These are phyloP conservation scores for Drosophila silvestris DNA, from an alignment of 2,888 invertebrate species.

Conservation along the genomic window DNA sequence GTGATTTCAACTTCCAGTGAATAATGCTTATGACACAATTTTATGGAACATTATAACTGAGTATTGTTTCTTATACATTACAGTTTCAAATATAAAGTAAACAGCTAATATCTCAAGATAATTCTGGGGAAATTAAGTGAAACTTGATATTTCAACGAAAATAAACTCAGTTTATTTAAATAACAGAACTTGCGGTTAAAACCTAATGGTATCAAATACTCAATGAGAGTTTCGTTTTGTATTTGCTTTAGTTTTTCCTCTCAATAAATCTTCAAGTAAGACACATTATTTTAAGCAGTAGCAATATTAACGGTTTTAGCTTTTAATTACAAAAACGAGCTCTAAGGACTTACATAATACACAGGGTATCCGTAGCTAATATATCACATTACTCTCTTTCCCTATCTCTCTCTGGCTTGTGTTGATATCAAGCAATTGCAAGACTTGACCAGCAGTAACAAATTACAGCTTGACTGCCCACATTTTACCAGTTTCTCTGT, in stretches of 20 bases:
- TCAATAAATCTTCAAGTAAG: not conserved
- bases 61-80: not conserved
- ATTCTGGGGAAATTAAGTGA: not conserved
- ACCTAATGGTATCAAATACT: not conserved
- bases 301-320: not conserved
- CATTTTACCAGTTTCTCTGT: constrained; percentile 27
- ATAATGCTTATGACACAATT: not conserved
- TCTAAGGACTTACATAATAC: not conserved
- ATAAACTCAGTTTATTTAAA: not conserved
- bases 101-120: constrained; percentile 5
- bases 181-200: not conserved
- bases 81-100: not conserved
- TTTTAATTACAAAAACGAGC: not conserved
- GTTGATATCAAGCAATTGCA: constrained; percentile 1
- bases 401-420: not conserved
- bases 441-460: constrained; percentile 39
- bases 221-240: not conserved
- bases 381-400: constrained; percentile 1
- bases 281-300: not conserved
- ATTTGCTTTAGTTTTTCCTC: not conserved
- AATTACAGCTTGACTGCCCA: constrained; percentile 20
- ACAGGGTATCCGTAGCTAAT: not conserved
- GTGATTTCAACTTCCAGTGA: not conserved
- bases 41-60: not conserved
- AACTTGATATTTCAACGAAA: not conserved